Evolutionary conservation across 2,797 vertebrate genomes (phyloP).

Genomic region (Ambastaia sidthimunki): DNA sequence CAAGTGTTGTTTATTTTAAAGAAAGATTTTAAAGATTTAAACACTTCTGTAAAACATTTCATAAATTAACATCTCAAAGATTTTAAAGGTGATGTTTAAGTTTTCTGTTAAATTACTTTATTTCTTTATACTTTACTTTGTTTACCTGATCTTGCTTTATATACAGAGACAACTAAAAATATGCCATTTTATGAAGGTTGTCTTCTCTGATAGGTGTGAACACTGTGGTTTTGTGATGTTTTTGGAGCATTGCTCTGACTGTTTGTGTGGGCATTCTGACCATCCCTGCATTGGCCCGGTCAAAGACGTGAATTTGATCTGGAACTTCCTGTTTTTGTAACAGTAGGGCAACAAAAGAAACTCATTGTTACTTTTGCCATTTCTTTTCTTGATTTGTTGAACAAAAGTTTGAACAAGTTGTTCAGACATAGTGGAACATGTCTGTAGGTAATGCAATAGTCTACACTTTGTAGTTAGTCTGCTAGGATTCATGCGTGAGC

Average conservation of each 20-base stretch:
- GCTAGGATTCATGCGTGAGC: background rate
- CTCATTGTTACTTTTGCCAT: background rate
- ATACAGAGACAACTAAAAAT: background rate
- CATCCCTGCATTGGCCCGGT: background rate
- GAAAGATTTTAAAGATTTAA: background rate
- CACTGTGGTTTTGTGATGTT: background rate
- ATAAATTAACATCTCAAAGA: background rate
- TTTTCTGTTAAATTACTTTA: too few species aligned
- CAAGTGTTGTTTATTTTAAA: background rate
- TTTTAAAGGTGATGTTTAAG: background rate
- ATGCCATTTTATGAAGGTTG: background rate
- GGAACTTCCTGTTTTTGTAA: background rate
- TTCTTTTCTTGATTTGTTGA: background rate
- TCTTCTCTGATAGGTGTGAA: background rate
- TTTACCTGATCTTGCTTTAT: background rate
- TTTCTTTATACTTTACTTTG: background rate
- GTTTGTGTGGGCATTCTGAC: background rate
- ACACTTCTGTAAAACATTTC: background rate
- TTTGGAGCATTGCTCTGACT: too few species aligned
- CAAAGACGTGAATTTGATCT: background rate
- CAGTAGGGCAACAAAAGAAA: background rate
- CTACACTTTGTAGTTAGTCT: background rate
- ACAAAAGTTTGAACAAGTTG: background rate
- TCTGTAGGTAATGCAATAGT: too few species aligned
- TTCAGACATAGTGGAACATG: background rate